These are phyloP conservation scores for Andrena fulva DNA, from an alignment of 2,888 invertebrate species.

Conservation along the genomic window DNA sequence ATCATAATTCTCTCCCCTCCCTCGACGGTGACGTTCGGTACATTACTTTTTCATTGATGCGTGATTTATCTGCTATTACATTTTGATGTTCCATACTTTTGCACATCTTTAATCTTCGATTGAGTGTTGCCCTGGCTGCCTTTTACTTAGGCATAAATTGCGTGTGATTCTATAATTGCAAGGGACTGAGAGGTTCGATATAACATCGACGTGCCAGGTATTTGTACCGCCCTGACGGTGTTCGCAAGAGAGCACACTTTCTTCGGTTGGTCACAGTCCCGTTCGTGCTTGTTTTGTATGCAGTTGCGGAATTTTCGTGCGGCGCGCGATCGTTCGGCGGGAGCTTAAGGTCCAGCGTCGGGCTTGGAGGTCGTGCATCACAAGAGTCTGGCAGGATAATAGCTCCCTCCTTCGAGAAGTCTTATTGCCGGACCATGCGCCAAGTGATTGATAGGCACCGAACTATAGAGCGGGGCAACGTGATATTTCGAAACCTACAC, in stretches of 20 bases:
- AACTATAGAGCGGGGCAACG: slow-evolving; percentile 68
- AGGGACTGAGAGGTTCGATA: not conserved
- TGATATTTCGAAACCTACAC: slow-evolving; percentile 72
- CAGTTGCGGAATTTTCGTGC: slow-evolving; percentile 70
- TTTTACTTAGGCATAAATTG: not conserved
- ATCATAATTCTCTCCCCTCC: slow-evolving; percentile 63
- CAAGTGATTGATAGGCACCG: slow-evolving; percentile 83
- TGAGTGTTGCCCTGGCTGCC: not conserved
- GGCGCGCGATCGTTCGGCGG: slow-evolving; percentile 59
- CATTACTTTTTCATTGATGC: slow-evolving; percentile 43
- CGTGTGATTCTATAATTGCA: not conserved
- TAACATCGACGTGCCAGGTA: not conserved
- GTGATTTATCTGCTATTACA: slow-evolving; percentile 29
- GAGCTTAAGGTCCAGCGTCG: slow-evolving; percentile 75
- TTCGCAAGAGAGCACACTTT: not conserved
- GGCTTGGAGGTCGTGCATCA: slow-evolving; percentile 83
- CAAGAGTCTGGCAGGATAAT: slow-evolving; percentile 84
- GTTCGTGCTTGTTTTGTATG: slow-evolving; percentile 38
- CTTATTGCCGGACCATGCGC: slow-evolving; percentile 79
- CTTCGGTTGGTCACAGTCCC: slow-evolving; percentile 4
- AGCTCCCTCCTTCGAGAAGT: slow-evolving; percentile 78
- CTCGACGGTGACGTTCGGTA: not conserved
- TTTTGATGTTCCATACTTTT: slow-evolving; percentile 25
- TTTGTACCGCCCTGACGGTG: not conserved
- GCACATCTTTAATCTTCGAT: not conserved